A percentile compares a stretch with the other conserved stretches of the same genome.
Conservation (phyloP, 2,113 vertebrate genomes). For the Ptilonorhynchus violaceus region DNA sequence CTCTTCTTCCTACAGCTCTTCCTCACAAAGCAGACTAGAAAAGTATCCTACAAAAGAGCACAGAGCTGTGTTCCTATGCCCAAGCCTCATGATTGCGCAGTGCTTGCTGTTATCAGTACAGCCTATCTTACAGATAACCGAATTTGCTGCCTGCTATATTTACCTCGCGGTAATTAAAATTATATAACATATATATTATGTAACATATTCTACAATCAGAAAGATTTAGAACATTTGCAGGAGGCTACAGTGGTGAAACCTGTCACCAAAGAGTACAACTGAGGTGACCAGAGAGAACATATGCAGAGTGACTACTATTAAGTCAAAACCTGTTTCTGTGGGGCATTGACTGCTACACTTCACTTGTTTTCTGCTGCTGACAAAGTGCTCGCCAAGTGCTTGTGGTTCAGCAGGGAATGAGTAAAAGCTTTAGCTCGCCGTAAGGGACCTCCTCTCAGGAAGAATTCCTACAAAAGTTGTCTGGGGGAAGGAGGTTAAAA, state of each 20-base stretch:
- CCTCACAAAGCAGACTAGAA: neutral
- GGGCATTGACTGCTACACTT: neutral
- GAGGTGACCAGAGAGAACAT: neutral
- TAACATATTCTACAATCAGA: neutral
- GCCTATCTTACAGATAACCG: slow-evolving; percentile 6
- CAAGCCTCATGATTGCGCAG: neutral
- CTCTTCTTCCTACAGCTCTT: neutral
- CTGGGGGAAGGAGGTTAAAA: neutral
- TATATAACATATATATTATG: slow-evolving; percentile 23
- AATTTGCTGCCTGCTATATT: slow-evolving; percentile 2
- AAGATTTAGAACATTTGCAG: neutral
- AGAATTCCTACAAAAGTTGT: neutral
- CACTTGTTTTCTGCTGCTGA: neutral
- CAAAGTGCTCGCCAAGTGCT: neutral
- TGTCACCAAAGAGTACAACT: neutral
- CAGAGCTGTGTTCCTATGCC: neutral
- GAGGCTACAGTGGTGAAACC: neutral
- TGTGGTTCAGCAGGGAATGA: neutral
- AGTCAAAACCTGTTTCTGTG: neutral
- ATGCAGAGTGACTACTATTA: fast-evolving
- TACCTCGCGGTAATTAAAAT: slow-evolving; percentile 17
- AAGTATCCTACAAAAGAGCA: neutral
- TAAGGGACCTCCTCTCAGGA: neutral
- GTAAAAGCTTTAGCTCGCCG: neutral
- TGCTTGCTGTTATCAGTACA: neutral